phyloP scores from a whole-genome alignment of 2,797 vertebrate genomes.

The Chaenodraco wilsoni region DNA sequence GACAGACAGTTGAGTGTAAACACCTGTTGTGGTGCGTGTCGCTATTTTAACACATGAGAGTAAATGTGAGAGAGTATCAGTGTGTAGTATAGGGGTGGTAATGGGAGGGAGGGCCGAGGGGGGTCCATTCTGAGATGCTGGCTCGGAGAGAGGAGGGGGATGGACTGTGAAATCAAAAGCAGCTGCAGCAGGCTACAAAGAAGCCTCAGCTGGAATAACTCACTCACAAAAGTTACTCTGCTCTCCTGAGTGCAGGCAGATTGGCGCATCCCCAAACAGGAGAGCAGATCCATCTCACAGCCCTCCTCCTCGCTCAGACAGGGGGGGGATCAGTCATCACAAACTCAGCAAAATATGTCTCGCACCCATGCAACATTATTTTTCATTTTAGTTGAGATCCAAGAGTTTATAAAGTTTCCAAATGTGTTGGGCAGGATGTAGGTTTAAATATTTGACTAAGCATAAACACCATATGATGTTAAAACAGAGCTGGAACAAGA shows the following conservation, averaged over 20 bases:
- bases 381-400: not conserved
- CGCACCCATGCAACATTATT: not conserved
- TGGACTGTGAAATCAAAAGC: conserved; percentile 83
- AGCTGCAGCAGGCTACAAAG: conserved; percentile 74
- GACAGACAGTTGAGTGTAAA: conserved; percentile 73
- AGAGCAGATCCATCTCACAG: conserved; percentile 45
- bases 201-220: conserved; percentile 79
- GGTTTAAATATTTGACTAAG: not conserved
- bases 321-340: not conserved
- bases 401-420: not conserved
- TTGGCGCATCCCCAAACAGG: conserved; percentile 57
- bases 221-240: conserved; percentile 80
- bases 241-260: conserved; percentile 63
- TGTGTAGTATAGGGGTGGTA: conserved; percentile 44
- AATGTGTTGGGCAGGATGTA: not conserved
- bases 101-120: conserved; percentile 7
- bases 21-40: conserved; percentile 78
- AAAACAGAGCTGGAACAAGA: not conserved
- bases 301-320: conserved; percentile 10
- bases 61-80: conserved; percentile 41
- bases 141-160: conserved; percentile 42
- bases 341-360: not conserved
- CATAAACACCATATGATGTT: not conserved
- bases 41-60: conserved; percentile 51
- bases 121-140: conserved; percentile 52